Evolutionary conservation across 2,113 vertebrate genomes (phyloP).

Genomic region (Pipra filicauda): DNA sequence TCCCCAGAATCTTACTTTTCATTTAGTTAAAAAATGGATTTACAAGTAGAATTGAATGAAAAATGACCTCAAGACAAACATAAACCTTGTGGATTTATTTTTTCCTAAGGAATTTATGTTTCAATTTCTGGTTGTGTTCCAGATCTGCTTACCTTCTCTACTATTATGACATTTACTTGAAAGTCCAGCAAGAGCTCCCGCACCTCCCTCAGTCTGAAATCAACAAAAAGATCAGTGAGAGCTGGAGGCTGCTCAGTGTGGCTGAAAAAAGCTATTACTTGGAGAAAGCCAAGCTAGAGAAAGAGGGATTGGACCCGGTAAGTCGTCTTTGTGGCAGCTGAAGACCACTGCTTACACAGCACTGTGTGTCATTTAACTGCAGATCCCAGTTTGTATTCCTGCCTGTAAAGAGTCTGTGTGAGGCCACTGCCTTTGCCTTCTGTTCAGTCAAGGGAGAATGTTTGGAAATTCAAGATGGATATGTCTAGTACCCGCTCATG

Average conservation of each 20-base stretch:
- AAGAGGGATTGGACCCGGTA: constrained; percentile 89
- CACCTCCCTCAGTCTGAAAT: constrained; percentile 96
- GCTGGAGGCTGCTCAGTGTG: constrained; percentile 93
- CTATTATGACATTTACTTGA: constrained; percentile 95
- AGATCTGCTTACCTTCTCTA: constrained; percentile 96
- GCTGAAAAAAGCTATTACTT: constrained; percentile 94
- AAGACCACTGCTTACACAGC: neutral
- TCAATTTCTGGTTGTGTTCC: constrained; percentile 19
- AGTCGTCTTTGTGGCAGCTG: constrained; percentile 26
- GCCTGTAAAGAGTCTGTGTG: neutral
- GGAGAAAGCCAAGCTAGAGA: constrained; percentile 92
- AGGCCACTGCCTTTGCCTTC: neutral
- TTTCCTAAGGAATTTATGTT: neutral
- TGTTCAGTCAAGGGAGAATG: neutral
- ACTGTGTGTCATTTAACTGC: neutral
- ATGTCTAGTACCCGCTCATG: accelerated
- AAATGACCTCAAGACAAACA: neutral
- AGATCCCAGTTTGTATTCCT: neutral
- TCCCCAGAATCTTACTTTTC: neutral
- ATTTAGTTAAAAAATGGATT: neutral
- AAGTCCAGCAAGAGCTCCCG: constrained; percentile 90
- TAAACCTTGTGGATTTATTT: neutral
- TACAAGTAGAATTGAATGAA: neutral
- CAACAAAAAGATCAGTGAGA: constrained; percentile 98
- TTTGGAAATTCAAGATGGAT: neutral